Evolutionary conservation across 2,113 vertebrate genomes (phyloP).

Genomic region (Grantiella picta): DNA sequence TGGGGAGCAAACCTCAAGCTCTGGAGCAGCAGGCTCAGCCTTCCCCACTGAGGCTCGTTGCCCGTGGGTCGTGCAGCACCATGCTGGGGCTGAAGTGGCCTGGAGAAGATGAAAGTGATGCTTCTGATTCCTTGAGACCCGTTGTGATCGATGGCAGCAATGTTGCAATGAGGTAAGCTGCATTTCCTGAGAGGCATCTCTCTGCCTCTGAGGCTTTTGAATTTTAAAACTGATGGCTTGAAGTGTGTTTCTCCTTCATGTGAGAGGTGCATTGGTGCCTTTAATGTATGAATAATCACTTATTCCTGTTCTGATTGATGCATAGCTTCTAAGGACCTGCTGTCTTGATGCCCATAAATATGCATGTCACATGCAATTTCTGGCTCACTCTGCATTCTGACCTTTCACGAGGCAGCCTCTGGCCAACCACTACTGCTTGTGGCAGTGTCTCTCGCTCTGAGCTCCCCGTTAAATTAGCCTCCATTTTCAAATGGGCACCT

Average conservation of each 20-base stretch:
- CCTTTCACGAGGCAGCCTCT: neutral
- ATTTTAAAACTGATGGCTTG: neutral
- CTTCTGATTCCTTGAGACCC: slow-evolving; percentile 64
- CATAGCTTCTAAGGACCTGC: neutral
- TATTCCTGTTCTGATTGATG: neutral
- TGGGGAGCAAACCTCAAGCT: slow-evolving; percentile 70
- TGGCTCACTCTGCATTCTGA: neutral
- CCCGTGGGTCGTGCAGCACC: slow-evolving; percentile 69
- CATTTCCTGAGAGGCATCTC: neutral
- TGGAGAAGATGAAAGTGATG: neutral
- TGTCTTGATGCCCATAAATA: neutral
- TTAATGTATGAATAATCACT: neutral
- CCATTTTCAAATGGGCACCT: neutral
- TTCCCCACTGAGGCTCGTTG: slow-evolving; percentile 63
- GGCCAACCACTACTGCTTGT: neutral
- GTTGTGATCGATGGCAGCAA: slow-evolving; percentile 93
- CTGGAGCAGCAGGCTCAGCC: neutral
- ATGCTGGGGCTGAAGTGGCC: neutral
- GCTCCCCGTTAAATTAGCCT: neutral
- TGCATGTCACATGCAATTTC: fast-evolving
- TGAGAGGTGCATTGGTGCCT: neutral
- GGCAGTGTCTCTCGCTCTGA: neutral
- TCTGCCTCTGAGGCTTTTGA: neutral
- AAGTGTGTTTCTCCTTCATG: neutral
- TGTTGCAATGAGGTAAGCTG: slow-evolving; percentile 88